Percentiles rank a stretch among this genome's conserved stretches.
phyloP scores from a whole-genome alignment of 2,113 vertebrate species.

The Pomatorhinus ruficollis region DNA sequence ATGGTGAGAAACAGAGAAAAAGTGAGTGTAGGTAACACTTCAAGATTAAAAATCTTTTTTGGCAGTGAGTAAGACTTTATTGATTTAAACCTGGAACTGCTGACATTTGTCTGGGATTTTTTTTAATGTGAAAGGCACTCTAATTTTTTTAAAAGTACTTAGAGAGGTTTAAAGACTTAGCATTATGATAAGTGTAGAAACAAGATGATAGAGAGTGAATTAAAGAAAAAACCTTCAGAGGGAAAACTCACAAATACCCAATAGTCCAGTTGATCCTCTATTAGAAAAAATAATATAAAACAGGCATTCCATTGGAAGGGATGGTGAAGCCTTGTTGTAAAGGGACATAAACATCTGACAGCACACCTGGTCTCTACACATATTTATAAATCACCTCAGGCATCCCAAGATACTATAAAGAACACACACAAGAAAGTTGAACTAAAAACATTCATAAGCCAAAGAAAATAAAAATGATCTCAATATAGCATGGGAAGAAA shows the following conservation, averaged over 20 bases:
- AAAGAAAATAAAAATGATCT: slow-evolving; percentile 34
- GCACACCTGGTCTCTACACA: slow-evolving; percentile 66
- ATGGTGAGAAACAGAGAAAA: neutral
- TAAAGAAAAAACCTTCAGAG: neutral
- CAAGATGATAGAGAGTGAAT: neutral
- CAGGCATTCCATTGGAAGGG: slow-evolving; percentile 1
- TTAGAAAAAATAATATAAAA: slow-evolving; percentile 20
- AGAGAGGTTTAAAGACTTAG: slow-evolving; percentile 7
- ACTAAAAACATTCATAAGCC: slow-evolving; percentile 16
- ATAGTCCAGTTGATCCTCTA: neutral
- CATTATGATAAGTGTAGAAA: slow-evolving; percentile 9
- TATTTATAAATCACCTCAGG: slow-evolving; percentile 66
- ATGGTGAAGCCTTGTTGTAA: slow-evolving; percentile 36
- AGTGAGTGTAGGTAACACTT: neutral
- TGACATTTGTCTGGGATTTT: neutral
- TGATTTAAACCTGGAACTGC: slow-evolving; percentile 39
- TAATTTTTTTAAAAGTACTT: neutral
- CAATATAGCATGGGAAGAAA: neutral
- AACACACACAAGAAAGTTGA: slow-evolving; percentile 12
- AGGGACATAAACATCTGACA: slow-evolving; percentile 67
- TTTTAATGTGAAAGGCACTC: neutral
- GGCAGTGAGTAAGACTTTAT: slow-evolving; percentile 1
- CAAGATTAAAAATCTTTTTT: slow-evolving; percentile 38
- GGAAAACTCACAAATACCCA: neutral
- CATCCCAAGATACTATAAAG: slow-evolving; percentile 31